Evolutionary conservation across 2,113 vertebrate species (phyloP).

Genomic region (Passer domesticus): DNA sequence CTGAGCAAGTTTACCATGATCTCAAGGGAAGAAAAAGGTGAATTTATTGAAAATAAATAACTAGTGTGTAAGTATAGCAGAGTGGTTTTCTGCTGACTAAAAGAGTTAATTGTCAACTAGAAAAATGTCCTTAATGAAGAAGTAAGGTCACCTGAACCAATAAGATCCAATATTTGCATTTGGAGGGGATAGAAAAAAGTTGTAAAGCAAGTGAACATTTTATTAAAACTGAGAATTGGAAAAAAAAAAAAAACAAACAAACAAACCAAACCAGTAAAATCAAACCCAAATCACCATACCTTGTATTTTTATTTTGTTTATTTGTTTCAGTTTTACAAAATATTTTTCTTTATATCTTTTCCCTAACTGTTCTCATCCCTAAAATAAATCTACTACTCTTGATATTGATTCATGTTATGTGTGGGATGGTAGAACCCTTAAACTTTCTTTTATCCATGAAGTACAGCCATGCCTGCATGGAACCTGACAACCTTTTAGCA

Average conservation of each 20-base stretch:
- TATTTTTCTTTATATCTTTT: background rate
- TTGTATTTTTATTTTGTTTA: background rate
- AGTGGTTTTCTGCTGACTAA: background rate
- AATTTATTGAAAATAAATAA: background rate
- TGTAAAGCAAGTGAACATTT: background rate
- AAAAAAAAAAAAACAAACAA: background rate
- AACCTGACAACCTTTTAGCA: background rate
- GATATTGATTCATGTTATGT: background rate
- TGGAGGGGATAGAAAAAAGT: background rate
- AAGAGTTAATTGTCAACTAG: background rate
- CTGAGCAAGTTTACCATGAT: background rate
- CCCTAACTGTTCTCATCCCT: background rate
- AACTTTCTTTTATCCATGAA: background rate
- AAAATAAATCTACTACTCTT: background rate
- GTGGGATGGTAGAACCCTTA: background rate
- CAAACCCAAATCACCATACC: background rate
- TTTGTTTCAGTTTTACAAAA: background rate
- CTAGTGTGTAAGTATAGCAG: background rate
- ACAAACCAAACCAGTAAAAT: background rate
- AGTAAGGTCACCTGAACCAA: background rate
- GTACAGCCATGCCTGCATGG: background rate
- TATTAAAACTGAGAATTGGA: background rate
- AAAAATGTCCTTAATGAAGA: background rate
- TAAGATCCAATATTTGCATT: background rate
- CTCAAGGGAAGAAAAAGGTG: background rate